phyloP scores from a whole-genome alignment of 2,888 invertebrate genomes.

The Callyntrura sp. region DNA sequence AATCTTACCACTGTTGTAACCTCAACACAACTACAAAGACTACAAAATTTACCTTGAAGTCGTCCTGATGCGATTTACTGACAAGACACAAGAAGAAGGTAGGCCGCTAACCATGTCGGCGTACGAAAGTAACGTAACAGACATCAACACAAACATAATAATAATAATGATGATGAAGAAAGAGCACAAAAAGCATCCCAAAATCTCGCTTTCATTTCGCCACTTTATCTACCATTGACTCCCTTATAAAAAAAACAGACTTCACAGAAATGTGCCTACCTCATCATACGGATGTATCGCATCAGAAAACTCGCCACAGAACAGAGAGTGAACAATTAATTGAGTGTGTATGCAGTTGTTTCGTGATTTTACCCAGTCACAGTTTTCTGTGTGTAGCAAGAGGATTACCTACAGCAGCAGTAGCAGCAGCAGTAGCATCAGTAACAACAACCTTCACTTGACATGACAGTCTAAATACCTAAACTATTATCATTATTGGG shows the following conservation, averaged over 20 bases:
- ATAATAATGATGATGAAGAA: conserved; percentile 11
- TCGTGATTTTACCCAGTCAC: not conserved
- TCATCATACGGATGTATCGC: not conserved
- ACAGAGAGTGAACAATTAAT: conserved; percentile 9
- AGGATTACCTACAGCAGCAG: not conserved
- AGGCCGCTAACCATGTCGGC: no score
- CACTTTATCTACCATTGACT: not conserved
- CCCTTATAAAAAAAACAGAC: not conserved
- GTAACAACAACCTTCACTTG: conserved; percentile 21
- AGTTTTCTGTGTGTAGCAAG: not conserved
- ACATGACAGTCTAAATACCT: conserved; percentile 18
- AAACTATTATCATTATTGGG: conserved; percentile 10
- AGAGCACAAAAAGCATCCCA: not conserved
- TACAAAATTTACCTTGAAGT: conserved; percentile 34
- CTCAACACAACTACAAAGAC: not conserved
- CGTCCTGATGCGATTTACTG: conserved; percentile 4
- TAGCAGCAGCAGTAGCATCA: not conserved
- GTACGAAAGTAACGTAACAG: not conserved
- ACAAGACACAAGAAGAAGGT: conserved; percentile 5
- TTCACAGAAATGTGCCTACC: not conserved
- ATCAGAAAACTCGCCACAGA: not conserved
- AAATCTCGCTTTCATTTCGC: conserved; percentile 20
- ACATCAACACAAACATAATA: not conserved
- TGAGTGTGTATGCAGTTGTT: not conserved
- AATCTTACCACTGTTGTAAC: not conserved